Evolutionary conservation across 2,888 invertebrate genomes (phyloP), one percentile per base, ranked within the genome.

Genomic region (Phorcus lineatus): DNA sequence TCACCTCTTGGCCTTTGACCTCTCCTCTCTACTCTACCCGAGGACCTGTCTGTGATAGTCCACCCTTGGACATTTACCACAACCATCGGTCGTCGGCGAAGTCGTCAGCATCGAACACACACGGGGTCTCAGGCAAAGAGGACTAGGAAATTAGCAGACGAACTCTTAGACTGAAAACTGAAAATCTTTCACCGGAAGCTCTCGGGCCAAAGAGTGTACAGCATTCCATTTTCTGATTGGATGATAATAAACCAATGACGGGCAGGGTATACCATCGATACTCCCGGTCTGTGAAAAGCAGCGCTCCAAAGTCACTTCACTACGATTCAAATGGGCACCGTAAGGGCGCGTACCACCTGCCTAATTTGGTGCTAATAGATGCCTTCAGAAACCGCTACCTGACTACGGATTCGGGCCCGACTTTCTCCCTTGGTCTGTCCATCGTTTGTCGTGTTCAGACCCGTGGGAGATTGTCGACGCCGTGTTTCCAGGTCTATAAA

Each of bases 151-250:
- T 70, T 47, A 47, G 47, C 24, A 70, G 19, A 36, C 36, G 36
- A 36, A 70, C 16, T 55, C 19, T 31, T 47, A 40, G 36, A 57
- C 36, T 74, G 22, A 22, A 22, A 19, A 47, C 17, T n/a, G 28
- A 22, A 55, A 40, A 57, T 22, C 22, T 13, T 53, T 28, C 54
- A 84, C 82, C 78, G 84, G 84, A 87, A 84, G 86, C 81, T 88
- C 86, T 83, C 88, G 86, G 89, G 90, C 89, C 90, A 90, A 90
- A 89, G 90, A 90, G 89, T 88, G 85, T 84, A 84, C 80, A 89
- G 86, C 90, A 90, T 90, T 90, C 90, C 90, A 89, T 86, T 84
- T 77, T 78, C 79, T 82, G 79, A 70, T 78, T 75, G 70, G 54
- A 79, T 74, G 17, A 31, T 70, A 70, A 70, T 70, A 36, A 70